Conservation (phyloP, 2,888 invertebrate genomes). For the Chloroclystis v-ata region DNA sequence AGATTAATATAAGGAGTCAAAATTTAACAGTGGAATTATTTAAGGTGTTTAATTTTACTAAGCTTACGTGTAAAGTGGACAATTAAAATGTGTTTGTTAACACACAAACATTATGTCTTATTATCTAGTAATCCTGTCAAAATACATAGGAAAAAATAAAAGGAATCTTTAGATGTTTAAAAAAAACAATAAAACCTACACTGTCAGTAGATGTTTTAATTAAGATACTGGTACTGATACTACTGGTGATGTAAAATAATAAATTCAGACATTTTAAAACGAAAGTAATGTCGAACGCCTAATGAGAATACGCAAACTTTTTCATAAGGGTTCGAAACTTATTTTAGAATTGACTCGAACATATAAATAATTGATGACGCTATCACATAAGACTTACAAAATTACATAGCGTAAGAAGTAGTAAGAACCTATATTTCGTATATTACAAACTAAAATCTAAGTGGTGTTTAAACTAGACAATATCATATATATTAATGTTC, state of each 20-base stretch:
- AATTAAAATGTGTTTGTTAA: conserved; percentile 14
- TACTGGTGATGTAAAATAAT: too few species aligned
- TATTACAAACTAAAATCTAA: background rate
- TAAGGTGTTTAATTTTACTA: conserved; percentile 24
- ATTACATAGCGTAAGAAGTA: conserved; percentile 4
- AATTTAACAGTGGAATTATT: conserved; percentile 29
- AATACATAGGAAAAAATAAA: conserved; percentile 3
- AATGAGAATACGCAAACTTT: too few species aligned
- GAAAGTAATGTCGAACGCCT: too few species aligned
- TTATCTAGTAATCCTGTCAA: background rate
- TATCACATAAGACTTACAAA: conserved; percentile 11
- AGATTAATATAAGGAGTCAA: conserved; percentile 21
- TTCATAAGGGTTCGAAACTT: too few species aligned
- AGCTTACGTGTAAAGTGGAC: conserved; percentile 27
- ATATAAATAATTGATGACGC: too few species aligned
- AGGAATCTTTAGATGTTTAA: background rate
- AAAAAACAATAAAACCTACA: too few species aligned
- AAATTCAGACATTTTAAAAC: too few species aligned
- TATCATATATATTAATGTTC: too few species aligned
- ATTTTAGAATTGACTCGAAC: too few species aligned
- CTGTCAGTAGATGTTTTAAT: too few species aligned
- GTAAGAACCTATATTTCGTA: background rate
- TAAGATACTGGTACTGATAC: too few species aligned
- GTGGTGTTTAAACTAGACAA: too few species aligned
- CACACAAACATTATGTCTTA: conserved; percentile 14